Conservation (phyloP, 1,140 invertebrate genomes). For the Brachionus asplanchnoidis region DNA sequence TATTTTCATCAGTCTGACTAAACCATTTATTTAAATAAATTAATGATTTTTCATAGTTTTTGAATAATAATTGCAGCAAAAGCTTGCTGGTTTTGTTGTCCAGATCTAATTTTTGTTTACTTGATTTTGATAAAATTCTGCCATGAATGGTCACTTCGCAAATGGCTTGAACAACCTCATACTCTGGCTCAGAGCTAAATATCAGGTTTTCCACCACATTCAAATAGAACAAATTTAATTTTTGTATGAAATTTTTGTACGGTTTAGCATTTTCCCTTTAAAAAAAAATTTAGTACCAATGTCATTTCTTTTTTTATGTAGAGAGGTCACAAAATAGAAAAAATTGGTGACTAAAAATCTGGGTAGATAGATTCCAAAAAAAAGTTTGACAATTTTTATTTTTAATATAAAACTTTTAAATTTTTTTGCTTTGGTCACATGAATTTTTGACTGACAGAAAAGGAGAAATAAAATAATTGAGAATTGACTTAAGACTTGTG, state of each 20-base stretch:
- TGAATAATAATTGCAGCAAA: neutral
- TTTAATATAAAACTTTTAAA: no score
- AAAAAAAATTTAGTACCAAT: neutral
- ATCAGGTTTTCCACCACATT: neutral
- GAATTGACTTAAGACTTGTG: no score
- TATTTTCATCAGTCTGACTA: neutral
- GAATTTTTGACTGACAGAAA: no score
- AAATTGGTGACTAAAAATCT: no score
- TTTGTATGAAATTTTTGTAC: neutral
- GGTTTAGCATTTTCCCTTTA: neutral
- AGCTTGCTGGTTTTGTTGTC: neutral
- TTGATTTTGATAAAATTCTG: neutral
- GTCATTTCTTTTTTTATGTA: no score
- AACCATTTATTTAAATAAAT: conserved; percentile 13
- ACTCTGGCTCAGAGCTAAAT: neutral
- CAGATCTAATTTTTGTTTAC: neutral
- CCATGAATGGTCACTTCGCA: neutral
- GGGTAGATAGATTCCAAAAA: no score
- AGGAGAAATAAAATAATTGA: no score
- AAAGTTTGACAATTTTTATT: no score
- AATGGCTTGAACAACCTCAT: neutral
- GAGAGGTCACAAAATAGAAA: no score
- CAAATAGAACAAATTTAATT: neutral
- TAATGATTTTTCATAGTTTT: neutral
- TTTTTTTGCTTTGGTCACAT: no score